Base-by-base conservation (phyloP, 2,797 vertebrate species). In the Scolopax rusticola region DNA sequence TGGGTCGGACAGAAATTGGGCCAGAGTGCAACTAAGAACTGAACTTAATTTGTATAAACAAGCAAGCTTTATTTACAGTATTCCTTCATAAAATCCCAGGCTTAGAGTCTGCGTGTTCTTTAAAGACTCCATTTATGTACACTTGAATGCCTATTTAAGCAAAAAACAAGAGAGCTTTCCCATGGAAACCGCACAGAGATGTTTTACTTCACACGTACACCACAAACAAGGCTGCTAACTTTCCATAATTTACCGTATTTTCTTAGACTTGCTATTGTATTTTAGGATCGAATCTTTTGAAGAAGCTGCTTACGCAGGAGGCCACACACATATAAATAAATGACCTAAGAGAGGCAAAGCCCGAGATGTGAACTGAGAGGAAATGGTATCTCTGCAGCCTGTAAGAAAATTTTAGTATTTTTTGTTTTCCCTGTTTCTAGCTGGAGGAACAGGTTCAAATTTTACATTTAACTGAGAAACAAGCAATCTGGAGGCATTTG, bases 171-270 rank as follows among this genome's bases (percentile, higher is more conserved):
- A 92, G 70, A 96, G 96, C 93, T 98, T 97, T 97, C 97, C 98
- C 97, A 98, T 98, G 97, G 98, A 98, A 98, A 98, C 96, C 68
- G 89, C 96, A 90, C 94, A 96, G 95, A 96, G 94, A 97, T 63
- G 91, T 94, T 97, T 97, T 97, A 95, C 83, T 97, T 98, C 96
- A 94, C 89, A 97, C 87, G 84, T 97, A 95, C 95, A 94, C 95
- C 97, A 97, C 96, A 97, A 97, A 97, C 88, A 97, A 94, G 59
- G 93, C 83, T 91, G 95, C 85, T 94, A 96, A 95, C 94, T 97
- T 97, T 93, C 93, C 91, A 95, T 92, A 95, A 96, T 92, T 90
- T 63, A 95, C 85, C 68, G 33, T 87, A 77, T 90, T 95, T 96
- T 95, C 91, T 94, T 89, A 93, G 70, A 50, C 64, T 87, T 67